These are phyloP conservation scores for Synchiropus splendidus DNA, from an alignment of 2,113 vertebrate species.

Conservation along the genomic window DNA sequence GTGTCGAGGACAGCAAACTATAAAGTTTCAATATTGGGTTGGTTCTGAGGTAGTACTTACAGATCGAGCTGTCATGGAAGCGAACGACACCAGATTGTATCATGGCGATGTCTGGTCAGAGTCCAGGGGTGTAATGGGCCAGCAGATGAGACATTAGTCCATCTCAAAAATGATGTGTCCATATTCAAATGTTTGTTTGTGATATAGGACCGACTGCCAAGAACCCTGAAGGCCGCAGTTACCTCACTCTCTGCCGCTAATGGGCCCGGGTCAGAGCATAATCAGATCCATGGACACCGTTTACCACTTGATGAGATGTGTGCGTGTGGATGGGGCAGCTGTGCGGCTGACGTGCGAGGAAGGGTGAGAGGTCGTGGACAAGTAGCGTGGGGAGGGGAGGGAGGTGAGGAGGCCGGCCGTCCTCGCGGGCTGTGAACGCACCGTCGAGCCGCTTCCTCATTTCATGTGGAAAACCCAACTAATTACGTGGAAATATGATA, in stretches of 20 bases:
- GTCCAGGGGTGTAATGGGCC: too few species aligned
- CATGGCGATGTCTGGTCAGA: too few species aligned
- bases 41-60: too few species aligned
- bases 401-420: constrained; percentile 39
- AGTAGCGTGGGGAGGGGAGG: constrained; percentile 5
- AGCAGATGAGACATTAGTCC: too few species aligned
- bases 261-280: background rate
- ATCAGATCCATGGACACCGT: constrained; percentile 8
- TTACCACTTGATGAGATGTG: background rate
- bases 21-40: too few species aligned
- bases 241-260: constrained; percentile 8
- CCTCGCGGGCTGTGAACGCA: constrained; percentile 76
- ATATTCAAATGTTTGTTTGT: constrained; percentile 1
- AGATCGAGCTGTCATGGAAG: too few species aligned
- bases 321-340: constrained; percentile 1
- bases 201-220: constrained; percentile 1
- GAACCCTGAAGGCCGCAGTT: constrained; percentile 4
- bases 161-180: constrained; percentile 1
- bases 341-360: background rate
- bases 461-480: constrained; percentile 99
- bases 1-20: too few species aligned
- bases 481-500: constrained; percentile 99
- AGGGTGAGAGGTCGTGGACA: constrained; percentile 21
- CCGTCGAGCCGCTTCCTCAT: constrained; percentile 90
- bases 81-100: too few species aligned